Evolutionary conservation across 2,888 invertebrate genomes (phyloP).

Genomic region (Platerodrilus igneus): DNA sequence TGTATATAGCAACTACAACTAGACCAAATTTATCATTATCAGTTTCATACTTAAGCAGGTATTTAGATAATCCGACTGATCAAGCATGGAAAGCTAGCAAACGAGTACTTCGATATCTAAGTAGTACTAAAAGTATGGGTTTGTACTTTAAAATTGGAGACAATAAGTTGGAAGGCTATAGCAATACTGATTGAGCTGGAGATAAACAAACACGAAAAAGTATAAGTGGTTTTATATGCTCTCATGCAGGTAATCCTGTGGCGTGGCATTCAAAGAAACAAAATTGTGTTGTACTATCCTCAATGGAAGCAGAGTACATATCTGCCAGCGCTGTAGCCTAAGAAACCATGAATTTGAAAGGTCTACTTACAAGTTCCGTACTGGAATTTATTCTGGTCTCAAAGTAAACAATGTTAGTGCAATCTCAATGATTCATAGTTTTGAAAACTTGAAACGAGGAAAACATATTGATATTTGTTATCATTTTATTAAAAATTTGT

Average conservation of each 20-base stretch:
- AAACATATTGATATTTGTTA: slow-evolving; percentile 15
- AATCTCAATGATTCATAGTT: too few species aligned
- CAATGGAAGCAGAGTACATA: slow-evolving; percentile 24
- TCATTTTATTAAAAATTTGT: slow-evolving; percentile 14
- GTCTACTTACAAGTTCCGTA: slow-evolving; percentile 7
- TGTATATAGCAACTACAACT: slow-evolving; percentile 10
- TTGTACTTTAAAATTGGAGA: background rate
- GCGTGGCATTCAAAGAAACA: slow-evolving; percentile 27
- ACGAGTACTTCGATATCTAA: slow-evolving; percentile 12
- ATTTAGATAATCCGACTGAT: slow-evolving; percentile 9
- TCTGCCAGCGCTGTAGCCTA: slow-evolving; percentile 15
- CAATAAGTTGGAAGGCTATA: slow-evolving; percentile 16
- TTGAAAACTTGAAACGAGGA: slow-evolving; percentile 13
- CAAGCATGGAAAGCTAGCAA: slow-evolving; percentile 1
- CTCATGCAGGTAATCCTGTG: slow-evolving; percentile 22
- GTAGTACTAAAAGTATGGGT: background rate
- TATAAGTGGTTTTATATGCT: slow-evolving; percentile 22
- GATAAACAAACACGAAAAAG: slow-evolving; percentile 18
- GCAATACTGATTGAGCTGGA: slow-evolving; percentile 22
- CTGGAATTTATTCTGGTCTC: background rate
- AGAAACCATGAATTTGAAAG: slow-evolving; percentile 15
- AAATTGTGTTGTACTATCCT: slow-evolving; percentile 24
- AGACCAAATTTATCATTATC: slow-evolving; percentile 14
- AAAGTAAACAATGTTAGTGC: slow-evolving; percentile 7
- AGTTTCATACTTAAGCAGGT: slow-evolving; percentile 1